phyloP scores from a whole-genome alignment of 2,113 vertebrate genomes.

The Tamias sibiricus region DNA sequence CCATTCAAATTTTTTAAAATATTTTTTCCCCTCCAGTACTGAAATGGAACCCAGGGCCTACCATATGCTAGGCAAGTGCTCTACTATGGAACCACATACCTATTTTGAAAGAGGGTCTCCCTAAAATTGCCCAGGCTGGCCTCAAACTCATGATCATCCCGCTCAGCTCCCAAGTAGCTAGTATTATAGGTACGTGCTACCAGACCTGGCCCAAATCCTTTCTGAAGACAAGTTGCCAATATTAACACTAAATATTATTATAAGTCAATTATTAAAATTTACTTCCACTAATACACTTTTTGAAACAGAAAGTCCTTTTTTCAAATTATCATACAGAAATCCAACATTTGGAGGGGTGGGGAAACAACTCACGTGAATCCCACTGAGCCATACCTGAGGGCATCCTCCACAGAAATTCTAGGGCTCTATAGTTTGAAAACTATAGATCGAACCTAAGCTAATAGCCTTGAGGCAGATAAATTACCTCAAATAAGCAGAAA shows the following conservation, averaged over 20 bases:
- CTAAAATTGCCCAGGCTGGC: background rate
- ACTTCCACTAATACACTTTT: background rate
- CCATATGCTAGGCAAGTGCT: background rate
- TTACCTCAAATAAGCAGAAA: background rate
- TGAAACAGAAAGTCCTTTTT: background rate
- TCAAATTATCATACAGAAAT: slow-evolving; percentile 28
- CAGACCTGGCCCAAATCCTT: background rate
- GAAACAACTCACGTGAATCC: too few species aligned
- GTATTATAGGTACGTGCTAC: background rate
- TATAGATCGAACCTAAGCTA: background rate
- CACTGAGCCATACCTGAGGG: background rate
- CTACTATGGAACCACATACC: background rate
- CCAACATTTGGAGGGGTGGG: too few species aligned
- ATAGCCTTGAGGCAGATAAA: background rate
- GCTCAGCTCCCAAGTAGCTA: background rate
- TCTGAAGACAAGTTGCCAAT: background rate
- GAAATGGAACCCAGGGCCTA: background rate
- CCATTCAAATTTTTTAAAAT: background rate
- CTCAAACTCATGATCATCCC: background rate
- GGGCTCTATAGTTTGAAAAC: background rate
- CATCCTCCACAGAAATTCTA: background rate
- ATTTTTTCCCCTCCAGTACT: background rate
- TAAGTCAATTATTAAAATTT: background rate
- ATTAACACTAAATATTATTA: slow-evolving; percentile 27
- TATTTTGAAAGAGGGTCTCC: background rate